Evolutionary conservation across 2,888 invertebrate species (phyloP).

Genomic region (Brassicogethes aeneus): DNA sequence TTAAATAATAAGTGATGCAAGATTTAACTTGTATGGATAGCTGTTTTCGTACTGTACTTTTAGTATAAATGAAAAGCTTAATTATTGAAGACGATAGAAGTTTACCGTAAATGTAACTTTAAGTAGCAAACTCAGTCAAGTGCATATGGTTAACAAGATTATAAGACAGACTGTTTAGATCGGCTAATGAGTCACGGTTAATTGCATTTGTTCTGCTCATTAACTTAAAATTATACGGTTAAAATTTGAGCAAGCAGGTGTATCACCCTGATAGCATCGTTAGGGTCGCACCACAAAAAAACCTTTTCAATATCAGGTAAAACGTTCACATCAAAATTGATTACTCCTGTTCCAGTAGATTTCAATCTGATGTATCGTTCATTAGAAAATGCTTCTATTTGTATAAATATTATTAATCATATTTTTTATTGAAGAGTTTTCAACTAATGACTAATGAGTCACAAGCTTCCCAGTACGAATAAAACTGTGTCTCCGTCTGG

Average conservation of each 20-base stretch:
- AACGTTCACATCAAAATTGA: slow-evolving; percentile 9
- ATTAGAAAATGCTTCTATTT: too few relatives aligned
- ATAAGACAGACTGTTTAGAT: slow-evolving; percentile 6
- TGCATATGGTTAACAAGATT: slow-evolving; percentile 1
- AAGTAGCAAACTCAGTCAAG: not conserved
- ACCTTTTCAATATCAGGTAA: not conserved
- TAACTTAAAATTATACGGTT: slow-evolving; percentile 17
- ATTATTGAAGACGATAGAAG: too few relatives aligned
- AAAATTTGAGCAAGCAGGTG: slow-evolving; percentile 14
- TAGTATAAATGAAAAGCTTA: too few relatives aligned
- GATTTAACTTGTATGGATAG: too few relatives aligned
- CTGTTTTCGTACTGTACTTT: too few relatives aligned
- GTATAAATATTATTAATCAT: too few relatives aligned
- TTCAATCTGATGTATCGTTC: not conserved
- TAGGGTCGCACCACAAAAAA: not conserved
- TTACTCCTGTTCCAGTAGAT: slow-evolving; percentile 7
- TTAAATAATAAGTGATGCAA: too few relatives aligned
- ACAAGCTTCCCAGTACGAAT: too few relatives aligned
- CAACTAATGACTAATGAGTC: too few relatives aligned
- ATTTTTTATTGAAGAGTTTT: too few relatives aligned
- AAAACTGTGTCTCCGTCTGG: too few relatives aligned
- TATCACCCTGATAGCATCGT: slow-evolving; percentile 1
- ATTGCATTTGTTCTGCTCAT: slow-evolving; percentile 21
- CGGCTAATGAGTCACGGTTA: slow-evolving; percentile 20
- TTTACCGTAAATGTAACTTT: too few relatives aligned